Evolutionary conservation across 2,888 invertebrate species (phyloP).

Genomic region (Salticus scenicus): DNA sequence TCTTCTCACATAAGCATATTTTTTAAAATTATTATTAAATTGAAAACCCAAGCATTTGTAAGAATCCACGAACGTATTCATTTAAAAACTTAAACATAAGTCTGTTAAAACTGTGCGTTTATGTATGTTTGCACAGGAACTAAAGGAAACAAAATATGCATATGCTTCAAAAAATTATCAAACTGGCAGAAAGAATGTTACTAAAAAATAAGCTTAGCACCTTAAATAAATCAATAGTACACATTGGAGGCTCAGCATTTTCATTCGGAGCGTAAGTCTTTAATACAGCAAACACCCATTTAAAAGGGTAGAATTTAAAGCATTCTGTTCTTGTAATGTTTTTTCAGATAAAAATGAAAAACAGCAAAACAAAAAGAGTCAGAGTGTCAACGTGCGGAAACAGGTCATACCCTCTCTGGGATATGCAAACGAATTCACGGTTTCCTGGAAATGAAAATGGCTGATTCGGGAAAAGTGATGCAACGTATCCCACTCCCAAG

Average conservation of each 20-base stretch:
- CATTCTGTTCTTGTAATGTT: background rate
- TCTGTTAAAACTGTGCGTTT: too few species aligned
- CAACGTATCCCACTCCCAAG: conserved; percentile 22
- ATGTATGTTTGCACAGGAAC: too few species aligned
- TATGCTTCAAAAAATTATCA: too few species aligned
- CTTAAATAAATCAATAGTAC: background rate
- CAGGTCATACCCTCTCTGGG: background rate
- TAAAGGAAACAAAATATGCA: too few species aligned
- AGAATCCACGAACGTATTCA: too few species aligned
- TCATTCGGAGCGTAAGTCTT: too few species aligned
- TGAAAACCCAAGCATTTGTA: too few species aligned
- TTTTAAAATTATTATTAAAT: too few species aligned
- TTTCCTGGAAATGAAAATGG: conserved; percentile 8
- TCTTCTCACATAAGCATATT: too few species aligned
- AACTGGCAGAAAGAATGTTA: too few species aligned
- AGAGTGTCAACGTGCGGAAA: background rate
- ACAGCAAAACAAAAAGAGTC: background rate
- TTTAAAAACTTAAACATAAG: too few species aligned
- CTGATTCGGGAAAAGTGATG: conserved; percentile 4
- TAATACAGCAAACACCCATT: background rate
- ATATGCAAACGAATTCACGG: conserved; percentile 14
- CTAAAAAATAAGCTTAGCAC: background rate
- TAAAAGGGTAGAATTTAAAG: background rate
- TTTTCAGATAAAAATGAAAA: background rate
- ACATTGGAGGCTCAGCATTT: background rate